These are phyloP conservation scores for Phaethon lepturus DNA, from an alignment of 2,113 vertebrate genomes.

Conservation along the genomic window DNA sequence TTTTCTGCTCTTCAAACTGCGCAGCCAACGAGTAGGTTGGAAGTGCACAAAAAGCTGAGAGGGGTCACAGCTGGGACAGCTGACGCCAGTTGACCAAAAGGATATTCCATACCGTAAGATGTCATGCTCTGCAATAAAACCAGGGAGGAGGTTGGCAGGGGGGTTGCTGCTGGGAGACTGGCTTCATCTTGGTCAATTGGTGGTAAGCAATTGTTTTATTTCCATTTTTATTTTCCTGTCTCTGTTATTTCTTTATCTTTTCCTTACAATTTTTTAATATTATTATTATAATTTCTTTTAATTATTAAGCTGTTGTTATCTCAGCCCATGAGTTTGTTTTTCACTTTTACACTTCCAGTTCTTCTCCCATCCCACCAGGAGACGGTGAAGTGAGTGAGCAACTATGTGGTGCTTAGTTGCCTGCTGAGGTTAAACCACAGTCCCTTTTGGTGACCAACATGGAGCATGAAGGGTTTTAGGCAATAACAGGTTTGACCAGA, in stretches of 20 bases:
- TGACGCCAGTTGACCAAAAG: no score
- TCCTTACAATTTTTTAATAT: neutral
- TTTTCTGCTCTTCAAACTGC: neutral
- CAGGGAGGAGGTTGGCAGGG: accelerated
- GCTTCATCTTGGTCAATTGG: accelerated
- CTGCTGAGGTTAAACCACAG: neutral
- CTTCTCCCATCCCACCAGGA: neutral
- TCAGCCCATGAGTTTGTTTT: no score
- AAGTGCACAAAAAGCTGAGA: neutral
- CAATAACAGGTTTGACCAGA: neutral
- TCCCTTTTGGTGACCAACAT: neutral
- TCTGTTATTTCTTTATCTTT: neutral
- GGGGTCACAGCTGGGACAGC: no score
- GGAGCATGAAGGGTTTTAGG: neutral
- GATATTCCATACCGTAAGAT: neutral
- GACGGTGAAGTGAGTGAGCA: neutral
- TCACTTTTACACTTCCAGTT: neutral
- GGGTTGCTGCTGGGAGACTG: accelerated
- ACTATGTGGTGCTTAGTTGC: neutral
- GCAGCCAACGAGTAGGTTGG: neutral
- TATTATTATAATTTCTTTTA: neutral
- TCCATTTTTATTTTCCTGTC: neutral
- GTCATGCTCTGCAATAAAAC: neutral
- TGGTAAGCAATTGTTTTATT: neutral
- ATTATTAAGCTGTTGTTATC: no score